Evolutionary conservation across 1,140 invertebrate genomes (phyloP).

Genomic region (Hyposmocoma kahamanoa): DNA sequence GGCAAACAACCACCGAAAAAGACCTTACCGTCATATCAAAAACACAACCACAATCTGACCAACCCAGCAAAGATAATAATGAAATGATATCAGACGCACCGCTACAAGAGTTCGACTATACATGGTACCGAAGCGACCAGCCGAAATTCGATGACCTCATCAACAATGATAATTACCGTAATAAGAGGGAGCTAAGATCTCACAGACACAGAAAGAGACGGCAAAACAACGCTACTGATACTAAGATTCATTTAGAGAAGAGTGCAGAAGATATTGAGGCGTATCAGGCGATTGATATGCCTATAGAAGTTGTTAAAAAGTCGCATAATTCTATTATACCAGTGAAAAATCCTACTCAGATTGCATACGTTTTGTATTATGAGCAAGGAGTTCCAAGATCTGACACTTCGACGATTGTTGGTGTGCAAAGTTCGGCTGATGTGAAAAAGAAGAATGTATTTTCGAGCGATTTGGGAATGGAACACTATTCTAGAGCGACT

Average conservation of each 20-base stretch:
- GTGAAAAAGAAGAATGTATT: conserved; percentile 48
- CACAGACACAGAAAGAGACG: conserved; percentile 59
- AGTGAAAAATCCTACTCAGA: conserved; percentile 39
- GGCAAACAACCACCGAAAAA: not conserved
- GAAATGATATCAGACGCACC: conserved; percentile 18
- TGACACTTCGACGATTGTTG: conserved; percentile 21
- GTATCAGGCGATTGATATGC: conserved; percentile 29
- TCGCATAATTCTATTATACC: conserved; percentile 21
- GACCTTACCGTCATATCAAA: conserved; percentile 2
- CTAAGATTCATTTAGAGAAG: conserved; percentile 29
- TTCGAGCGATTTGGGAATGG: conserved; percentile 44
- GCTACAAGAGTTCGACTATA: conserved; percentile 36
- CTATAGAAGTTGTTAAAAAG: conserved; percentile 51
- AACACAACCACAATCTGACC: conserved; percentile 37
- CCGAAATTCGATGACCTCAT: conserved; percentile 35
- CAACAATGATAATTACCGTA: conserved; percentile 19
- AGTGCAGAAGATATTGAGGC: conserved; percentile 31
- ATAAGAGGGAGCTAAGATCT: conserved; percentile 34
- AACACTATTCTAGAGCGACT: conserved; percentile 41
- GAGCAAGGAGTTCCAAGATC: conserved; percentile 48
- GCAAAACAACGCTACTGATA: conserved; percentile 45
- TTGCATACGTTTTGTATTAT: conserved; percentile 64
- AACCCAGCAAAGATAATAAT: conserved; percentile 30
- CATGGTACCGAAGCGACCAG: conserved; percentile 45
- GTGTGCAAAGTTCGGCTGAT: conserved; percentile 33